Evolutionary conservation across 2,113 vertebrate genomes (phyloP), one percentile per base, ranked within the genome.

Genomic region (Gasterosteus aculeatus): DNA sequence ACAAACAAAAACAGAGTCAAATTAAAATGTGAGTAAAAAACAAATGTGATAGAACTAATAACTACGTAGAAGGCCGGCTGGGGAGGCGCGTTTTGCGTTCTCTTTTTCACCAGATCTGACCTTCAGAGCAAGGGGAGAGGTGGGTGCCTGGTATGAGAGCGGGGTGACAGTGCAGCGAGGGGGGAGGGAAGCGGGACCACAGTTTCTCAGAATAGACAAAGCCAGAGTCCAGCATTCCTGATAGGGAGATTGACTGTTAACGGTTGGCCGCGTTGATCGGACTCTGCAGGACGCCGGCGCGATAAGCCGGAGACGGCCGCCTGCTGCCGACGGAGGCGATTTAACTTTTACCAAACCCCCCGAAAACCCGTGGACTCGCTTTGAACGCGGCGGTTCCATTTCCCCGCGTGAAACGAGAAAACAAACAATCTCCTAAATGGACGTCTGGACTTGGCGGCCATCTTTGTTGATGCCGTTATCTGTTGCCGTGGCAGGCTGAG

Each of bases 151-250:
- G 88, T 92, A 91, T 93, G 93, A 78, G 87, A 92, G 91, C 89
- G 84, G 89, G 86, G 89, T 88, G 85, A 92, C 87, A 81, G 89
- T 88, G 87, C 86, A 85, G 86, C 66, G 11, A 7, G 39, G 77
- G 69, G 80, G 85, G 83, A 29, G 68, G 68, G 76, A 75, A 77
- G 82, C 87, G 76, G 79, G 77, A 84, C 87, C 83, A 87, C 57
- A 72, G 87, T 83, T 91, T 93, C 93, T 93, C 89, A 90, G 93
- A 94, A 95, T 94, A 94, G 93, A 94, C 92, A 91, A 94, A 90
- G 88, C 92, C 92, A 91, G 90, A 87, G 86, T 91, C 90, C 87
- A 81, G 85, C 87, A 93, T 91, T 93, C 89, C 88, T 79, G 83
- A 85, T 87, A 74, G 83, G 84, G 76, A 87, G 87, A 85, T 80